Base-by-base conservation (phyloP, 2,113 vertebrate genomes). In the Pelecanus crispus region DNA sequence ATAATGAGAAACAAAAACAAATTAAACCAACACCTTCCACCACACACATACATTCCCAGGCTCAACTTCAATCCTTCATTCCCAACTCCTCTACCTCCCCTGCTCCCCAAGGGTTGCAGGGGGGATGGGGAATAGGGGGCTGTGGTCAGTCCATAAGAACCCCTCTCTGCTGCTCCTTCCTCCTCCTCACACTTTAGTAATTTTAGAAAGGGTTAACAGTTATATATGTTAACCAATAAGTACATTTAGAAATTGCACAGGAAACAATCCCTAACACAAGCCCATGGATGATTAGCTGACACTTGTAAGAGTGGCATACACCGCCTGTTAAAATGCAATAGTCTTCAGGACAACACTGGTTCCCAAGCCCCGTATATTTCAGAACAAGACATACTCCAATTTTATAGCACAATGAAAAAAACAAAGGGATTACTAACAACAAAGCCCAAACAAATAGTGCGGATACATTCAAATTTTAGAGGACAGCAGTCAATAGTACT, bases 51-150 rank as follows among this genome's bases (percentile, higher is more conserved):
- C 7, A 50, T 65, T 42, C 14, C 15, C 45, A 47, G n/a, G n/a
- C 4, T 71, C 7, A 63, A 21, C 18, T 29, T 68, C 16, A 42
- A 8, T 63, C 34, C 42, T 63, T 70, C 7, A 17, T 61, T 61
- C 40, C 13, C 11, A 61, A 3, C 13, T 47, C 17, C 7, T 52
- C 28, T 34, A 38, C 7, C 31, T 56, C 5, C 21, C 20, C 14
- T 1, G 2, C 21, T 47, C n/a, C 34, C 9, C 17, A 40, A 8
- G 14, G 2, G 1, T 12, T 19, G 11, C 22, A 31, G 49, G 25
- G 11, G 1, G 4, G 7, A 32, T 32, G 11, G 11, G 13, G n/a
- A 58, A 8, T 28, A 21, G 6, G 6, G 7, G 1, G 0, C 6
- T 52, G 22, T 32, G 34, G 2, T 38, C 45, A 70, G 15, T 34